A percentile compares a stretch with the other conserved stretches of the same genome.
These are phyloP conservation scores for Ethmia dodecea DNA, from an alignment of 2,888 invertebrate genomes.

Conservation along the genomic window DNA sequence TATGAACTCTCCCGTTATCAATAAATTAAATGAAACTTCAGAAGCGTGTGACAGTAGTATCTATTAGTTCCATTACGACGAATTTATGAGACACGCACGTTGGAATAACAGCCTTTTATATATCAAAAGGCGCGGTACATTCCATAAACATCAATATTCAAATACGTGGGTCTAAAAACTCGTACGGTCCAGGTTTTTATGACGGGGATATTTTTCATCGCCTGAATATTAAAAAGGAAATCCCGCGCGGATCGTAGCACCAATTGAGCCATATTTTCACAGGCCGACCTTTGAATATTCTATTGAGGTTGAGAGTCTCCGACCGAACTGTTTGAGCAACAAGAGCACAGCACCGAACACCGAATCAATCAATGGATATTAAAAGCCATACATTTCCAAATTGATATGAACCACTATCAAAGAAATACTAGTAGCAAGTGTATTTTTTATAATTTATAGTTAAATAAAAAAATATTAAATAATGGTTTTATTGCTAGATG, in stretches of 20 bases:
- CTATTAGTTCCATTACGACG: conserved; percentile 31
- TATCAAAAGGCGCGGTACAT: conserved; percentile 30
- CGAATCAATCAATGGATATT: no score
- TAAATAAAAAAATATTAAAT: no score
- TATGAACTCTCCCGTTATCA: no score
- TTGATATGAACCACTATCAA: no score
- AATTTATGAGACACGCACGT: conserved; percentile 29
- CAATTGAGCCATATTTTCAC: conserved; percentile 68
- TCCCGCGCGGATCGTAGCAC: conserved; percentile 49
- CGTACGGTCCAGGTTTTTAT: conserved; percentile 66
- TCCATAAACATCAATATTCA: conserved; percentile 71
- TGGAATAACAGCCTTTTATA: conserved; percentile 31
- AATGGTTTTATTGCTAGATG: no score
- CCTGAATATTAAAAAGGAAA: conserved; percentile 66
- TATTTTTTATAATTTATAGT: no score
- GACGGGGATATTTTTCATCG: conserved; percentile 65
- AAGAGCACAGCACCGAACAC: no score
- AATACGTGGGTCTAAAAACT: conserved; percentile 60
- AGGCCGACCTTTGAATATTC: conserved; percentile 64
- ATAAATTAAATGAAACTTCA: conserved; percentile 13
- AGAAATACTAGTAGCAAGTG: no score
- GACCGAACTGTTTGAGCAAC: conserved; percentile 28
- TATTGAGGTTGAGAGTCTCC: conserved; percentile 55
- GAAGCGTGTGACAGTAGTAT: conserved; percentile 17
- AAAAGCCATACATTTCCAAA: no score